Percentiles rank a stretch among this genome's conserved stretches.
These are phyloP conservation scores for Brachyrhaphis roseni DNA, from an alignment of 2,797 vertebrate species.

Conservation along the genomic window DNA sequence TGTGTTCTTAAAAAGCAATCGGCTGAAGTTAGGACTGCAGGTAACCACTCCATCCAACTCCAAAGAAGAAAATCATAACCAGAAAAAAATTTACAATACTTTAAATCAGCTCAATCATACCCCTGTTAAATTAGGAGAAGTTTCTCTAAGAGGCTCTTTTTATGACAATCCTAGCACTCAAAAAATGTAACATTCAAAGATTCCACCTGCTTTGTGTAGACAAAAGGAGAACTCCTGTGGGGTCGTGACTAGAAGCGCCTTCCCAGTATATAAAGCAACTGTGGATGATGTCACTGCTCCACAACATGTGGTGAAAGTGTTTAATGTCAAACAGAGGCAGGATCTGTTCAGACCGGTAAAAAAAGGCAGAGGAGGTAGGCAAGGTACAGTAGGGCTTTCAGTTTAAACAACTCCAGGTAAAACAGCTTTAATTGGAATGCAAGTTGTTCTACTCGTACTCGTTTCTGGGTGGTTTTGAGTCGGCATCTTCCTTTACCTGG, in stretches of 20 bases:
- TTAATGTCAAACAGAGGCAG: background rate
- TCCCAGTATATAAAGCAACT: background rate
- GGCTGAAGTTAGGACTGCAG: background rate
- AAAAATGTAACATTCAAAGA: background rate
- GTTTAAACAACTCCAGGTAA: background rate
- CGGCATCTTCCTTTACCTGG: background rate
- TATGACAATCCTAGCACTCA: background rate
- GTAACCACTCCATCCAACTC: too few relatives aligned
- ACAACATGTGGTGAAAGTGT: background rate
- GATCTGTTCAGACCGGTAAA: background rate
- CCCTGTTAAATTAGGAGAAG: background rate
- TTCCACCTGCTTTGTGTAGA: background rate
- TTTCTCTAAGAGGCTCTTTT: background rate
- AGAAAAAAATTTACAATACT: background rate
- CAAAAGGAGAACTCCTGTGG: background rate
- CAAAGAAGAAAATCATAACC: background rate
- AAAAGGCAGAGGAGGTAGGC: background rate
- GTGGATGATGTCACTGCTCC: slow-evolving; percentile 5
- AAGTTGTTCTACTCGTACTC: background rate
- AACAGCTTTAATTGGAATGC: background rate
- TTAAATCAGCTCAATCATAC: background rate
- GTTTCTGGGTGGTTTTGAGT: background rate
- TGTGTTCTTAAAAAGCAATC: background rate
- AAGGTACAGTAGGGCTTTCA: background rate
- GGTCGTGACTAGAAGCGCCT: background rate